Conservation (phyloP, 2,113 vertebrate species). For the Anser cygnoides region DNA sequence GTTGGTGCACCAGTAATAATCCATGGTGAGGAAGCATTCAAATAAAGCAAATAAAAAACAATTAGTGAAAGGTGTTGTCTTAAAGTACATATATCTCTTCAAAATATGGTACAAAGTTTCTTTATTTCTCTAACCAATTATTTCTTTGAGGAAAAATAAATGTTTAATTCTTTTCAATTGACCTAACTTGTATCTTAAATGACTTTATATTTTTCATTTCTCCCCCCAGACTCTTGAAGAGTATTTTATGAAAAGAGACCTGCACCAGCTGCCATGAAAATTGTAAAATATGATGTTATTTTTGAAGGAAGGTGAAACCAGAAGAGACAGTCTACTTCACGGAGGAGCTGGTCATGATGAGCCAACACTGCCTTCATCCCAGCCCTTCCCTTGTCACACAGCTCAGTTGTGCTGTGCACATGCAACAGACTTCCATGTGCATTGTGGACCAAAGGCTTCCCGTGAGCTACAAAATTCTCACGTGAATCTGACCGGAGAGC, state of each 20-base stretch:
- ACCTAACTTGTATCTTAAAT: neutral
- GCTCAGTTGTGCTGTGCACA: neutral
- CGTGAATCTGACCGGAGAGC: fast-evolving
- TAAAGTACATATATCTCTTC: neutral
- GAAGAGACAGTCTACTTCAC: neutral
- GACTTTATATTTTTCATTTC: neutral
- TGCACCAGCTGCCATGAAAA: neutral
- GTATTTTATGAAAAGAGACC: neutral
- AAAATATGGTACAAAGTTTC: neutral
- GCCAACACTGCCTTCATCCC: neutral
- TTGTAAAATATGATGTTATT: neutral
- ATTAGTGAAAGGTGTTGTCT: neutral
- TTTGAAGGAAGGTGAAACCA: neutral
- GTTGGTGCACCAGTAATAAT: neutral
- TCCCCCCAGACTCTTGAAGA: neutral
- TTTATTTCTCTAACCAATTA: neutral
- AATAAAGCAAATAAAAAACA: neutral
- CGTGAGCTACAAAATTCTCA: neutral
- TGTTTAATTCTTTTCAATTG: neutral
- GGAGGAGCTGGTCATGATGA: neutral
- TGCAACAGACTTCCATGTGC: neutral
- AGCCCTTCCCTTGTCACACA: neutral
- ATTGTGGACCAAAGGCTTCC: neutral
- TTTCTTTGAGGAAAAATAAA: neutral
- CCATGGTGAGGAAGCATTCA: neutral